A percentile compares a stretch with the other conserved stretches of the same genome.
Conservation (phyloP, 2,113 vertebrate species). For the Taurulus bubalis region DNA sequence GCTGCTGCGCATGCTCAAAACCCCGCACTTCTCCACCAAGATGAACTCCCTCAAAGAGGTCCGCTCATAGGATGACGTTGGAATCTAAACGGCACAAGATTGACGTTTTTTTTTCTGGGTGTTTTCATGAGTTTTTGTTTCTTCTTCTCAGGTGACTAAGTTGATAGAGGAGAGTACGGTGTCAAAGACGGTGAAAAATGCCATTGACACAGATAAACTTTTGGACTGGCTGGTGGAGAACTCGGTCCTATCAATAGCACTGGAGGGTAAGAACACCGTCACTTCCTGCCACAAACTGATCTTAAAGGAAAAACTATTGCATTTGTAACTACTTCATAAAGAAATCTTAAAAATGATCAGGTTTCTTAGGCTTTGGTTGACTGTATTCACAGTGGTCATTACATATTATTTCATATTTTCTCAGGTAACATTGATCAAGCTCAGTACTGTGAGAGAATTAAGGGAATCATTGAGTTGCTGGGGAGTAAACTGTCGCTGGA, state of each 20-base stretch:
- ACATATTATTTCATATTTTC: constrained; percentile 11
- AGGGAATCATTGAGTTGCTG: constrained; percentile 98
- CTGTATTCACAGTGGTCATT: constrained; percentile 20
- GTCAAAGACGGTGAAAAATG: constrained; percentile 97
- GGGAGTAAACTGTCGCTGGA: constrained; percentile 98
- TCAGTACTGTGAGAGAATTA: constrained; percentile 98
- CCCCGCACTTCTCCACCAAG: constrained; percentile 98
- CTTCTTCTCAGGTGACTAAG: constrained; percentile 91
- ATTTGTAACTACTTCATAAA: neutral
- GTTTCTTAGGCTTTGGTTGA: neutral
- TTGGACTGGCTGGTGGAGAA: constrained; percentile 99
- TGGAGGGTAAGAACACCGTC: constrained; percentile 89
- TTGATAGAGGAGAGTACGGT: constrained; percentile 99
- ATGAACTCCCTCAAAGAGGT: constrained; percentile 99
- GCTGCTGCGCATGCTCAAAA: constrained; percentile 96
- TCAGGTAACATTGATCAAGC: constrained; percentile 99
- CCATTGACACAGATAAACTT: constrained; percentile 95
- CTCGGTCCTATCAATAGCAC: constrained; percentile 96
- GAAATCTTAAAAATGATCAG: neutral
- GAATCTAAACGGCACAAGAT: neutral
- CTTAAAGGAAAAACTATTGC: neutral
- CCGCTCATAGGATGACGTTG: constrained; percentile 45
- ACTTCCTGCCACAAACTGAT: neutral
- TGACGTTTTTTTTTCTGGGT: neutral
- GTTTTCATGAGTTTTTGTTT: neutral